Evolutionary conservation across 2,113 vertebrate genomes (phyloP), one percentile per base, ranked within the genome.

Genomic region (Paramisgurnus dabryanus): DNA sequence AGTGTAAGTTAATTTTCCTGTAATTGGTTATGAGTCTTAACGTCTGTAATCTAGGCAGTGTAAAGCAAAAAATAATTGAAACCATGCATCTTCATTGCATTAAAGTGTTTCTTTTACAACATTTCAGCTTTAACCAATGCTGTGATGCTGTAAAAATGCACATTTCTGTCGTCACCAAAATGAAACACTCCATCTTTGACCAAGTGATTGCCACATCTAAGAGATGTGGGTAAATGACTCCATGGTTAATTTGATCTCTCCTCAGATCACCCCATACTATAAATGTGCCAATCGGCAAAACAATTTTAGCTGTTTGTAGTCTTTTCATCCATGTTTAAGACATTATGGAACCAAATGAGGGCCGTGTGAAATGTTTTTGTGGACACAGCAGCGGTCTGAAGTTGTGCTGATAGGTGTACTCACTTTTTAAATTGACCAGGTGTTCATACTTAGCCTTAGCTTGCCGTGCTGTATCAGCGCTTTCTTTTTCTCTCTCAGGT

Each of bases 401-500:
- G 12, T 41, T 80, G 67, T 53, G 68, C 67, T 80, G 68, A 70
- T n/a, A 18, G 40, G 58, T 65, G 58, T 64, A 64, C 13, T 53
- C 17, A 40, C 39, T 63, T 7, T 58, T 18, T 81, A 49, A 76
- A 66, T 40, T 58, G 63, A 70, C 63, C 78, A 64, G 70, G 49
- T 83, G 75, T 66, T 27, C 63, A 11, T 66, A 66, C 63, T 77
- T 63, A 77, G 39, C 50, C 79, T 66, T 67, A 53, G 40, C n/a
- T n/a, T 40, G 61, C 65, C 50, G 63, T 61, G 74, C 75, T 80
- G 84, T 69, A 27, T 84, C 47, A 80, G 81, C 77, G 39, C 75
- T 53, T 58, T 69, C 82, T 80, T n/a, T 69, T 64, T 60, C 65
- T 68, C 22, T 50, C 66, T 74, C 76, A 82, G 80, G 67, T 85